Conservation (phyloP, 2,888 invertebrate genomes). For the Meta bourneti region DNA sequence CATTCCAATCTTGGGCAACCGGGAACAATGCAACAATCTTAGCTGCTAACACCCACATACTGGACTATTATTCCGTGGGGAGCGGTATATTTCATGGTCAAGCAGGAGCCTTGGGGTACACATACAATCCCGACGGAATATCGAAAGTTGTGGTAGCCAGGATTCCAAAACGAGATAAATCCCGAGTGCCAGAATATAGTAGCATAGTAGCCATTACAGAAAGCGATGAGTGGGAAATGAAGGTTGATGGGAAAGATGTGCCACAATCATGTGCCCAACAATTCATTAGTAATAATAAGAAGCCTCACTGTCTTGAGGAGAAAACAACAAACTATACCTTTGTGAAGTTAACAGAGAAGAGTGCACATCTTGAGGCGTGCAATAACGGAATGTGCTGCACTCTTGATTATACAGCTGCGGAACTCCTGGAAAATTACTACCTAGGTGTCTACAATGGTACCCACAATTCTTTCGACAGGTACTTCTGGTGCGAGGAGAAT, state of each 20-base stretch:
- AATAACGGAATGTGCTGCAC: conserved; percentile 73
- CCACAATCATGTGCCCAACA: conserved; percentile 14
- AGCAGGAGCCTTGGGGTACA: conserved; percentile 80
- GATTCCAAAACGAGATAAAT: not conserved
- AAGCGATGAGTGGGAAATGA: not conserved
- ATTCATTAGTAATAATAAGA: not conserved
- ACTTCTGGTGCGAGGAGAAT: conserved; percentile 44
- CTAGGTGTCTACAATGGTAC: conserved; percentile 52
- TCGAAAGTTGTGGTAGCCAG: conserved; percentile 52
- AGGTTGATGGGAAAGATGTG: conserved; percentile 27
- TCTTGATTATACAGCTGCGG: conserved; percentile 56
- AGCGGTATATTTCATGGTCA: conserved; percentile 87
- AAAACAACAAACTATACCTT: conserved; percentile 32
- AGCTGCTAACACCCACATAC: conserved; percentile 86
- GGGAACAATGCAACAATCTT: conserved; percentile 86
- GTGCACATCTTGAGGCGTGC: conserved; percentile 48
- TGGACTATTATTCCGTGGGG: conserved; percentile 85
- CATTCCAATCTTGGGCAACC: conserved; percentile 87
- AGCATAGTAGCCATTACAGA: not conserved
- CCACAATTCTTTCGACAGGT: not conserved
- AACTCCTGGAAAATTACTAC: conserved; percentile 31
- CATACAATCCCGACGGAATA: conserved; percentile 49
- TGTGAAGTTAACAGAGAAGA: not conserved
- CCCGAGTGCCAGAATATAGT: not conserved
- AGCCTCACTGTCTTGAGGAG: conserved; percentile 4